Conservation (phyloP, 2,113 vertebrate genomes). For the Coracopsis vasa region DNA sequence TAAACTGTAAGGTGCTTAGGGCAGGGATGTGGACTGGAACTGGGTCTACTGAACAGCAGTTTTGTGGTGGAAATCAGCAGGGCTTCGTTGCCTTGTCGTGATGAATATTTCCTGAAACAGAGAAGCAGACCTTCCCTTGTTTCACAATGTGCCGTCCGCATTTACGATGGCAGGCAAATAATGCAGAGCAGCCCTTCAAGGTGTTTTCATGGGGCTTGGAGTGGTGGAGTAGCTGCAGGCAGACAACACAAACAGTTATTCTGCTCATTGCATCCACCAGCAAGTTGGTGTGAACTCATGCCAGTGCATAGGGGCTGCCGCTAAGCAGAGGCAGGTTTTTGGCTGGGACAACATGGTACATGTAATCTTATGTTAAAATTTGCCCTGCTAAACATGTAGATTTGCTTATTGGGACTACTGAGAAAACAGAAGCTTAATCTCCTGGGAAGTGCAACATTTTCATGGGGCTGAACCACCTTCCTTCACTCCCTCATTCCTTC, state of each 20-base stretch:
- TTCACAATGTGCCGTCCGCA: neutral
- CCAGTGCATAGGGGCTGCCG: neutral
- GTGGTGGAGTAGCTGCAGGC: neutral
- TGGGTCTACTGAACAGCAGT: neutral
- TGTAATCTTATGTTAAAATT: neutral
- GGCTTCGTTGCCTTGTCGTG: neutral
- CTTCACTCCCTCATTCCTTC: neutral
- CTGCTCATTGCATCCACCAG: neutral
- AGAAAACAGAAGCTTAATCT: conserved; percentile 22
- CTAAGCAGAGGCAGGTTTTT: neutral
- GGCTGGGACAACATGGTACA: neutral
- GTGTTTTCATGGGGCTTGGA: neutral
- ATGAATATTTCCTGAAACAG: neutral
- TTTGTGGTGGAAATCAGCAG: neutral
- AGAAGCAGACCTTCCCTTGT: neutral
- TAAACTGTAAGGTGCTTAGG: neutral
- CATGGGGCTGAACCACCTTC: neutral
- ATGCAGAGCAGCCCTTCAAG: neutral
- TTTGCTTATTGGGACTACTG: neutral
- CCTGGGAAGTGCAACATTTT: neutral
- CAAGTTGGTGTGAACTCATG: neutral
- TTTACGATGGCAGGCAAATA: neutral
- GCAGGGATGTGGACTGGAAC: neutral
- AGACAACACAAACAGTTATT: neutral
- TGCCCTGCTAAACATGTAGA: neutral